These are phyloP conservation scores for Chromobotia macracanthus DNA, from an alignment of 2,797 vertebrate species.

Conservation along the genomic window DNA sequence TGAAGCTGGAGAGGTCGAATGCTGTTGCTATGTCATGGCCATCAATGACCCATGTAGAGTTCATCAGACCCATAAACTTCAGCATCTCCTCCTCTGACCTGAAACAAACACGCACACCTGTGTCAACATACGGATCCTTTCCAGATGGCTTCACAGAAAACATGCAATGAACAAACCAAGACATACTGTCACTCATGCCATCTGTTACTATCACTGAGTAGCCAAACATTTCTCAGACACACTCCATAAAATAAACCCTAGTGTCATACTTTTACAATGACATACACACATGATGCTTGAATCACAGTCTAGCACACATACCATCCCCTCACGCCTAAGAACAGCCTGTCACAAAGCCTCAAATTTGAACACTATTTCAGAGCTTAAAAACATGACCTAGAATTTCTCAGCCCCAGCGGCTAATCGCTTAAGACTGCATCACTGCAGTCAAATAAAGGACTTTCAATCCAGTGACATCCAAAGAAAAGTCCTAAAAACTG, in stretches of 20 bases:
- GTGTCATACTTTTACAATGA: background rate
- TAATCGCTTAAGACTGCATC: slow-evolving; percentile 40
- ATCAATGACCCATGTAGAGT: slow-evolving; percentile 74
- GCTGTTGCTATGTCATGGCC: slow-evolving; percentile 75
- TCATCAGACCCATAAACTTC: slow-evolving; percentile 80
- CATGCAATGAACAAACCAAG: background rate
- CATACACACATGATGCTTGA: background rate
- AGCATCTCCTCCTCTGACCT: slow-evolving; percentile 79
- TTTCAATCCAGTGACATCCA: slow-evolving; percentile 10
- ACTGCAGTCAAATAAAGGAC: slow-evolving; percentile 18
- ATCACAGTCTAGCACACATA: background rate
- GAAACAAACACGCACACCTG: slow-evolving; percentile 22
- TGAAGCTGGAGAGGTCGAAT: slow-evolving; percentile 75
- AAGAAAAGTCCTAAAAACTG: background rate
- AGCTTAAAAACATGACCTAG: slow-evolving; percentile 31
- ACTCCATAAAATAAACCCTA: background rate
- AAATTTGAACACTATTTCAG: slow-evolving; percentile 9
- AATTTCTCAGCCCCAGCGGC: slow-evolving; percentile 27
- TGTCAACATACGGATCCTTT: slow-evolving; percentile 17
- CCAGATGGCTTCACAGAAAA: slow-evolving; percentile 20
- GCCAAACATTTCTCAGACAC: background rate
- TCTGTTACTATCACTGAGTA: slow-evolving; percentile 18
- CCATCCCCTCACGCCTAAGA: background rate
- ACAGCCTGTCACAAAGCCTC: background rate
- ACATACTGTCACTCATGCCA: slow-evolving; percentile 2